These are phyloP conservation scores for Fringilla coelebs DNA, from an alignment of 2,797 vertebrate genomes.

Conservation along the genomic window DNA sequence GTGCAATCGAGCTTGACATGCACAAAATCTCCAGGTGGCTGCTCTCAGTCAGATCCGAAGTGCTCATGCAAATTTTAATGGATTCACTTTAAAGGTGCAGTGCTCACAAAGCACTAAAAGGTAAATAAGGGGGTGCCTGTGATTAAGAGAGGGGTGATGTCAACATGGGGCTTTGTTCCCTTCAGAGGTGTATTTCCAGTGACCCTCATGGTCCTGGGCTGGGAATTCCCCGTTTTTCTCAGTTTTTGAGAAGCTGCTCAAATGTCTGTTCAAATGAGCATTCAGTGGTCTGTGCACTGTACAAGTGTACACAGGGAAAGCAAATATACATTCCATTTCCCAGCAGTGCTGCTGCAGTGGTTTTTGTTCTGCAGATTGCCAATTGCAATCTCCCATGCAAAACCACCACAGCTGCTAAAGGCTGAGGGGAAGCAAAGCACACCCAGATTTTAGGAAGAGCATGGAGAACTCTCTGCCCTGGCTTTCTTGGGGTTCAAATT, in stretches of 20 bases:
- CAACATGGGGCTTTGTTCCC: fast-evolving
- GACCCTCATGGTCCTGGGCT: neutral
- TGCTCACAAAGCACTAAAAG: fast-evolving
- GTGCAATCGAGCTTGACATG: neutral
- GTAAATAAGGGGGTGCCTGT: neutral
- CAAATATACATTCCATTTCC: neutral
- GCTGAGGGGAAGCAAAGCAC: neutral
- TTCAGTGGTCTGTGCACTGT: neutral
- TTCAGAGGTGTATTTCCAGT: neutral
- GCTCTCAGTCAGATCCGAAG: neutral
- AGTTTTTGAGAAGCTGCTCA: neutral
- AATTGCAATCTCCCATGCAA: neutral
- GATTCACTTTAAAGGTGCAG: neutral
- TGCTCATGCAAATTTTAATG: neutral
- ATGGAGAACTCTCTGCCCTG: neutral
- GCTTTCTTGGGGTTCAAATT: neutral
- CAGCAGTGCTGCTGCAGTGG: neutral
- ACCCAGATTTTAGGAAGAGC: neutral
- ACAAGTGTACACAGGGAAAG: neutral
- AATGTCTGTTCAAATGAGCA: neutral
- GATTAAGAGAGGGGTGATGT: neutral
- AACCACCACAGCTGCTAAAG: neutral
- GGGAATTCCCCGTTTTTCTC: no score
- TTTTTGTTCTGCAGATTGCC: neutral
- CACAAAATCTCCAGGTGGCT: neutral